Base-by-base conservation (phyloP, 2,113 vertebrate species). In the Rhagologus leucostigma region DNA sequence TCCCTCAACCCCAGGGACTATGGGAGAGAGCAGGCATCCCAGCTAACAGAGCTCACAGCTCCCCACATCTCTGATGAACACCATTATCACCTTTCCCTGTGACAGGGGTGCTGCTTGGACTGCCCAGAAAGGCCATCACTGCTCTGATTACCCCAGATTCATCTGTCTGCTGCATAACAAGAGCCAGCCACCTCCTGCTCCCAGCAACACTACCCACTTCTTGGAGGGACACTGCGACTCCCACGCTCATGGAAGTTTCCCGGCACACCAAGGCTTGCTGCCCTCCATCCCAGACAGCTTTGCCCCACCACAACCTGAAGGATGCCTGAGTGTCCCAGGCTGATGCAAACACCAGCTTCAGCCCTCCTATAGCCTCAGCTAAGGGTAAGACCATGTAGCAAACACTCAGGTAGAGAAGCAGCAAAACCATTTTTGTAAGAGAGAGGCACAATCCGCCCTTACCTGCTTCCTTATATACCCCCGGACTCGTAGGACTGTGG, bases 401-500 rank as follows among this genome's bases (percentile, higher is more conserved):
- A 50, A 82, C 2, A 6, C 0, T 0, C 16, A 63, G 32, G 20
- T 6, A 63, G 33, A 65, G 11, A 17, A 87, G 32, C 20, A 69
- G 20, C 32, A 79, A 87, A 82, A 41, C 8, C 26, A 39, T 46
- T 84, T 64, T 69, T 53, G 5, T 18, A 55, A 84, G 27, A 39
- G 16, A 55, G 18, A 47, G 24, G 39, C 4, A 2, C 37, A 80
- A 12, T 19, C 5, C 0, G 0, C 7, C 32, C 82, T 89, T 94
- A 96, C 93, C 87, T 77, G 11, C 7, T 55, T 87, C 71, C 4
- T n/a, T 10, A 7, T 16, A 1, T 26, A 21, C 39, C 39, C 27
- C 0, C 0, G 7, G 27, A 29, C 15, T 35, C 12, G 3, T 3
- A 22, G n/a, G 11, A 27, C 1, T 2, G 1, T 8, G 1, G 4